phyloP scores from a whole-genome alignment of 2,113 vertebrate species.

The Aptenodytes patagonicus region DNA sequence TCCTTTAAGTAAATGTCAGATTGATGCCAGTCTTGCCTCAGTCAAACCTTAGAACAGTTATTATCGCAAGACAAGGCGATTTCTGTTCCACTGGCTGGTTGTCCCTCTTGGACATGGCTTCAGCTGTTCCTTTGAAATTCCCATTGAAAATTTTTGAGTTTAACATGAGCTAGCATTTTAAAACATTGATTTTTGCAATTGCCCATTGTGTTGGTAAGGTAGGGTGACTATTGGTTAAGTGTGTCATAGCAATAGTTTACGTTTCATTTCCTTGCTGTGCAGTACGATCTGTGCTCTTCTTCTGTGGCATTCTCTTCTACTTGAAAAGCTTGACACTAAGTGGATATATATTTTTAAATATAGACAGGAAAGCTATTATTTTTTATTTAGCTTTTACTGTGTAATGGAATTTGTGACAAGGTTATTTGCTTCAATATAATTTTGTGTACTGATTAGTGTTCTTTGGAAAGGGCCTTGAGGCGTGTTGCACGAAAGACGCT shows the following conservation, averaged over 20 bases:
- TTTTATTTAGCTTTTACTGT: conserved; percentile 80
- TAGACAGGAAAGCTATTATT: conserved; percentile 76
- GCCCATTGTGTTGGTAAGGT: not conserved
- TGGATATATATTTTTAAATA: conserved; percentile 78
- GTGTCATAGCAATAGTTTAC: not conserved
- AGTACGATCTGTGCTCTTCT: not conserved
- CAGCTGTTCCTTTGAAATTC: not conserved
- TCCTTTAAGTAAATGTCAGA: not conserved
- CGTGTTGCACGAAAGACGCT: conserved; percentile 58
- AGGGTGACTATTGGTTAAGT: not conserved
- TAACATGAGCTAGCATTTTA: not conserved
- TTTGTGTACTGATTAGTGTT: conserved; percentile 79
- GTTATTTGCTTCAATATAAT: conserved; percentile 79
- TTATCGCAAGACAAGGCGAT: not conserved
- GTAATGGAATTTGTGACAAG: conserved; percentile 81
- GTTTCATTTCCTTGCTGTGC: not conserved
- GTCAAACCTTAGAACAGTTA: not conserved
- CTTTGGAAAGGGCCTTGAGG: conserved; percentile 72
- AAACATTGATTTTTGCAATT: not conserved
- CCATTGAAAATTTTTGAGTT: not conserved
- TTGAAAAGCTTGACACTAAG: conserved; percentile 77
- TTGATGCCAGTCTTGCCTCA: not conserved
- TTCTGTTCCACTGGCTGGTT: not conserved
- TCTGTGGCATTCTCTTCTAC: conserved; percentile 49
- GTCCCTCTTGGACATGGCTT: not conserved